A percentile compares a stretch with the other conserved stretches of the same genome.
phyloP scores from a whole-genome alignment of 2,113 vertebrate species.

The Circaetus gallicus region DNA sequence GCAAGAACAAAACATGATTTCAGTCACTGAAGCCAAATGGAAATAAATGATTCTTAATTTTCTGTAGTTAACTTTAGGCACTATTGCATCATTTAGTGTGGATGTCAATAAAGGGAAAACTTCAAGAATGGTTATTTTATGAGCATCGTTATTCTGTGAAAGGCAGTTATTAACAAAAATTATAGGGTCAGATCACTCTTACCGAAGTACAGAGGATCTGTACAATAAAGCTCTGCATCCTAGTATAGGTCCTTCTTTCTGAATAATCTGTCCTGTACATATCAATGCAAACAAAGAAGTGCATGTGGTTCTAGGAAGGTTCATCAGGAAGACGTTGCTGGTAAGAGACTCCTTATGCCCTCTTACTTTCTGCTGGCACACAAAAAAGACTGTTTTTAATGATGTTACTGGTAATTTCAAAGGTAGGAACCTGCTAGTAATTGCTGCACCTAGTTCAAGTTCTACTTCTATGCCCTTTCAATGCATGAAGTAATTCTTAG shows the following conservation, averaged over 20 bases:
- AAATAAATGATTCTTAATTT: background rate
- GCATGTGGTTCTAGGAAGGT: background rate
- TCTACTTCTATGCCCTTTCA: background rate
- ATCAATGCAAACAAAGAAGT: background rate
- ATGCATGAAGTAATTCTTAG: background rate
- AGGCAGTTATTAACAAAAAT: background rate
- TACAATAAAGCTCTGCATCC: background rate
- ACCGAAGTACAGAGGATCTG: background rate
- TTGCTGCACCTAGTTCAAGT: background rate
- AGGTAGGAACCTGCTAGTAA: background rate
- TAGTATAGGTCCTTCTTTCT: background rate
- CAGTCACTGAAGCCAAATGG: background rate
- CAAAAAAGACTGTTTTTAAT: background rate
- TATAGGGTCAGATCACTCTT: background rate
- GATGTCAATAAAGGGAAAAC: background rate
- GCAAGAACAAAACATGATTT: background rate
- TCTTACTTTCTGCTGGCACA: background rate
- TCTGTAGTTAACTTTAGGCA: background rate
- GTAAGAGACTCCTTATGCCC: background rate
- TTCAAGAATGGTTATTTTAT: background rate
- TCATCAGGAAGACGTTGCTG: background rate
- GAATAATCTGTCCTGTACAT: background rate
- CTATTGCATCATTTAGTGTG: background rate
- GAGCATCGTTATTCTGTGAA: background rate
- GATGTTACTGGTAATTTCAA: background rate